Evolutionary conservation across 2,888 invertebrate species (phyloP).

Genomic region (Coenonympha arcania): DNA sequence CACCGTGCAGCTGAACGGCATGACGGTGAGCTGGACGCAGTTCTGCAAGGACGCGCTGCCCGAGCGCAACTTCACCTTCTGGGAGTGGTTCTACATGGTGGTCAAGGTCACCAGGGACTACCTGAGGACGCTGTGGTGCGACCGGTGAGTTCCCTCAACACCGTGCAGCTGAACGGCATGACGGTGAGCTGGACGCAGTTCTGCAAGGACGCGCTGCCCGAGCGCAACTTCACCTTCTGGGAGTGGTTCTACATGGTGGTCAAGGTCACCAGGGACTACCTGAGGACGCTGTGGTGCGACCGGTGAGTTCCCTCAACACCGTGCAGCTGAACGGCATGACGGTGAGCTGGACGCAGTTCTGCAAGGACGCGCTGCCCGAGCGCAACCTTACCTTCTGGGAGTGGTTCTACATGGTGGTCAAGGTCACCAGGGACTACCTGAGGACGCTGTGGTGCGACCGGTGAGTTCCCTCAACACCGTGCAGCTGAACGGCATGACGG

Average conservation of each 20-base stretch:
- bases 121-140: conserved; percentile 91
- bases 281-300: conserved; percentile 93
- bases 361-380: conserved; percentile 92
- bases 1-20: conserved; percentile 53
- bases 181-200: conserved; percentile 91
- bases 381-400: conserved; percentile 99
- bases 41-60: conserved; percentile 95
- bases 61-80: conserved; percentile 96
- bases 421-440: conserved; percentile 94
- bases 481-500: conserved; percentile 55
- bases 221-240: conserved; percentile 98
- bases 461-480: conserved; percentile 65
- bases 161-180: conserved; percentile 47
- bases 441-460: conserved; percentile 93
- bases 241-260: conserved; percentile 99
- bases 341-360: conserved; percentile 93
- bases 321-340: conserved; percentile 51
- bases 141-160: conserved; percentile 77
- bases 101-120: conserved; percentile 98
- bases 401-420: conserved; percentile 99
- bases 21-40: conserved; percentile 87
- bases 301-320: conserved; percentile 77
- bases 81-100: conserved; percentile 99
- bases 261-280: conserved; percentile 95
- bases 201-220: conserved; percentile 93